Base-by-base conservation (phyloP, 2,888 invertebrate genomes). In the Lordiphosa andalusiaca region DNA sequence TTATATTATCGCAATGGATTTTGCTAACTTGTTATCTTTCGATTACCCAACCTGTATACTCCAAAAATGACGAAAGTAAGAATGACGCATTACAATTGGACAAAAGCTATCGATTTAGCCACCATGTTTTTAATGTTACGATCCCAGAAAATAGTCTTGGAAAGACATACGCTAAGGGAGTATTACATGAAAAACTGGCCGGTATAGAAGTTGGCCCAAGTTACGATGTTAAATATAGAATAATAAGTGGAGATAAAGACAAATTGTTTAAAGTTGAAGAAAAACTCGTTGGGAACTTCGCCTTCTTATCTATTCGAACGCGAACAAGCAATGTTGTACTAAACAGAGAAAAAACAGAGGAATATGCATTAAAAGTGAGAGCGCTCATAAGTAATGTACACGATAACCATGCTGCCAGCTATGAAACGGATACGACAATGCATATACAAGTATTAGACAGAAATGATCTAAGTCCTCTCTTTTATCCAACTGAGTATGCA, bases 261-360 rank as follows among this genome's bases (percentile, higher is more conserved):
- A 95, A 94, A 87, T 94, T 98, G 87, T 98, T 98, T 90, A 97
- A 96, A 89, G 96, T 96, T 6, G 98, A 98, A 88, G 95, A 96
- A 77, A 92, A 94, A 61, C 91, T 93, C 62, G 94, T 98, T 52
- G 98, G 98, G 37, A 97, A 98, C 90, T 98, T 98, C 91, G 96
- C 96, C 89, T 99, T 99, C 90, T 91, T 98, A 53, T 91, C 95
- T 53, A 93, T 99, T 62, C 92, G 98, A 83, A 97, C 96, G 69
- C 93, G 96, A 87, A 95, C 97, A 60, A 95, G 95, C 40, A 93
- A 94, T 68, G 95, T 96, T 82, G 96, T 97, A 70, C 91, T 99
- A 62, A 99, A 99, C 90, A 93, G 99, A 65, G 99, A 99, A 90
- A 93, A 97, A 53, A 94, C 94, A 73, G 96, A 96, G 85, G 91